Evolutionary conservation across 2,113 vertebrate genomes (phyloP).

Genomic region (Lepus timidus): DNA sequence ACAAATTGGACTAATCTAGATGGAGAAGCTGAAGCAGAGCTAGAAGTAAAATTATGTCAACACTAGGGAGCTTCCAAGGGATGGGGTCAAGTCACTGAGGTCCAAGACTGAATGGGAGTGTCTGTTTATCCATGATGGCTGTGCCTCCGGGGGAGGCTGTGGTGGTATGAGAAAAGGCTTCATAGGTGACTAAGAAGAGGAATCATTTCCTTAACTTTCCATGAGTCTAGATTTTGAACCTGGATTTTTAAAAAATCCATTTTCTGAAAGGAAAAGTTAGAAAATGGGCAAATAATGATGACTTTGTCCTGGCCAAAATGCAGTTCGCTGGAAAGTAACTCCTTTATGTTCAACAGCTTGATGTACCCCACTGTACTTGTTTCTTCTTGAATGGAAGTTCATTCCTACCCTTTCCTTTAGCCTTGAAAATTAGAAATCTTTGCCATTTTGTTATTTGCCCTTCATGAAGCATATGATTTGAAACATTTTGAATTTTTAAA

Average conservation of each 20-base stretch:
- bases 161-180: not conserved
- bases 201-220: not conserved
- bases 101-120: not conserved
- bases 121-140: fast-evolving
- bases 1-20: not conserved
- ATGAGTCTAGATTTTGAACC: not conserved
- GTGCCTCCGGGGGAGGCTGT: not conserved
- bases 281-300: not conserved
- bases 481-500: not conserved
- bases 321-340: not conserved
- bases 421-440: not conserved
- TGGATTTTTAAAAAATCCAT: not conserved
- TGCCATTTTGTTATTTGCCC: not conserved
- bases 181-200: not conserved
- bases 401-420: not conserved
- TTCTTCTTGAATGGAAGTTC: not conserved
- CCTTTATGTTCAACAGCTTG: not conserved
- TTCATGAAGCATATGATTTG: not conserved
- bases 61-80: not conserved
- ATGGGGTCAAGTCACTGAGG: not conserved
- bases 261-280: not conserved
- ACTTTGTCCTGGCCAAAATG: not conserved
- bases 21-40: not conserved
- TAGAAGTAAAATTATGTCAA: not conserved
- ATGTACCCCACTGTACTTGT: not conserved